phyloP scores from a whole-genome alignment of 2,113 vertebrate genomes.

The mouse (Mus musculus) region GRCm39 chr3:158688001-158688500 shows the following conservation, averaged over 20 bases:
- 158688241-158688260: not conserved
- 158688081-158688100: not conserved
- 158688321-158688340: slow-evolving; percentile 23
- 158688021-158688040: not conserved
- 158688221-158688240: not conserved
- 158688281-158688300: not conserved
- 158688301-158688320: slow-evolving; percentile 9
- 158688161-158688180: not conserved
- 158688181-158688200: not conserved
- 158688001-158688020: not conserved
- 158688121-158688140: not conserved
- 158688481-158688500: not conserved
- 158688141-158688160: not conserved
- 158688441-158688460: slow-evolving; percentile 38
- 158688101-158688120: slow-evolving; percentile 18
- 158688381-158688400: not conserved
- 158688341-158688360: not conserved
- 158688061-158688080: slow-evolving; percentile 25
- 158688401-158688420: not conserved
- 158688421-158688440: not conserved
- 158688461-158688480: not conserved
- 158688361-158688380: slow-evolving; percentile 45
- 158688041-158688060: slow-evolving; percentile 33
- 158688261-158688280: slow-evolving; percentile 1
- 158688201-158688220: not conserved